A percentile compares a stretch with the other conserved stretches of the same genome.
Conservation (phyloP, 2,113 vertebrate species). For the Cololabis saira region DNA sequence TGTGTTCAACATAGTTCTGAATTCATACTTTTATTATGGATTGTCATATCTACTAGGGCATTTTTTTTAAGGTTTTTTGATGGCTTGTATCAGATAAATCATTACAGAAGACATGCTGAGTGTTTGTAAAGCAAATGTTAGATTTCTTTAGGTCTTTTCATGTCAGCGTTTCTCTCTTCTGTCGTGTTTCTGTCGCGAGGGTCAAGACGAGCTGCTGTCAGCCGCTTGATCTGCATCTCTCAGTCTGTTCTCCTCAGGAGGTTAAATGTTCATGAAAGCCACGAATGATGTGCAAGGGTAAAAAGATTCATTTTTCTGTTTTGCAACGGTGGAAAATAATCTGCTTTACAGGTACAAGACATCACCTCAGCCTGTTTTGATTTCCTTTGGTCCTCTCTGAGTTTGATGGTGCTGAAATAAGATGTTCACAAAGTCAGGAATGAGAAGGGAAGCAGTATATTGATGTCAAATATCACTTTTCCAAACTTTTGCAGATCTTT, state of each 20-base stretch:
- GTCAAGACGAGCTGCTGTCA: slow-evolving; percentile 35
- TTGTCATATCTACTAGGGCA: no score
- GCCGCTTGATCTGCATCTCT: slow-evolving; percentile 42
- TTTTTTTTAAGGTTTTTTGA: neutral
- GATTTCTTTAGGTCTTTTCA: slow-evolving; percentile 25
- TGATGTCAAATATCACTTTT: no score
- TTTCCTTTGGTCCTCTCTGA: no score
- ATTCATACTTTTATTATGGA: no score
- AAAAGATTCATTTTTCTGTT: neutral
- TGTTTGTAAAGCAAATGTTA: slow-evolving; percentile 17
- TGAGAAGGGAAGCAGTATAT: no score
- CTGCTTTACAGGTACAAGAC: no score
- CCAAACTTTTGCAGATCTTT: no score
- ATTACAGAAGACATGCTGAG: slow-evolving; percentile 6
- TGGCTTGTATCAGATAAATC: slow-evolving; percentile 26
- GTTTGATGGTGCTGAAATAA: no score
- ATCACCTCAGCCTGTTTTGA: no score
- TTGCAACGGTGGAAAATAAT: no score
- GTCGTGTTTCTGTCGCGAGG: slow-evolving; percentile 21
- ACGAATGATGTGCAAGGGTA: slow-evolving; percentile 8
- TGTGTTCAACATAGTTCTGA: no score
- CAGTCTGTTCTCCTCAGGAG: slow-evolving; percentile 21
- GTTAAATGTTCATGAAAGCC: slow-evolving; percentile 36
- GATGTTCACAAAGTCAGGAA: no score
- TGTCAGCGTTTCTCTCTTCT: slow-evolving; percentile 26